phyloP scores from a whole-genome alignment of 2,888 invertebrate species.

The Rhabditophanes sp. region DNA sequence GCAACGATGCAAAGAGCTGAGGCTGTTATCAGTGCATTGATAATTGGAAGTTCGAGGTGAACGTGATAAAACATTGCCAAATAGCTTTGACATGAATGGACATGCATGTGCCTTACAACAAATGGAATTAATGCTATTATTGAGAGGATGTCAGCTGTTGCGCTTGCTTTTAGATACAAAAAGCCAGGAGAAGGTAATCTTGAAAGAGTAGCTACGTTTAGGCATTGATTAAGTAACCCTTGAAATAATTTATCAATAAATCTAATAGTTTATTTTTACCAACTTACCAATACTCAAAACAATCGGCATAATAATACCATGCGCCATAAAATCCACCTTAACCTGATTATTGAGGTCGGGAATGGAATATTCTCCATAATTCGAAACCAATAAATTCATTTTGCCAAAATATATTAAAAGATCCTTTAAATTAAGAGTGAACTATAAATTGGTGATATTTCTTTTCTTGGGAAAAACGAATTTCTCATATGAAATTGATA shows the following conservation, averaged over 20 bases:
- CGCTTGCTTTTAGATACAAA: conserved; percentile 52
- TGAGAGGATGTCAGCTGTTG: conserved; percentile 60
- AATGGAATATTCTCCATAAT: too few species aligned
- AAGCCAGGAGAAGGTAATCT: conserved; percentile 29
- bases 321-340: conserved; percentile 30
- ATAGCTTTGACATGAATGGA: conserved; percentile 45
- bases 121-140: conserved; percentile 55
- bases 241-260: conserved; percentile 4
- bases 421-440: too few species aligned
- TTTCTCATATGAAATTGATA: too few species aligned
- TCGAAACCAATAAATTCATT: too few species aligned
- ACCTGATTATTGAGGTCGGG: too few species aligned
- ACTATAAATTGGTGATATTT: too few species aligned
- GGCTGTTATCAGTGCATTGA: conserved; percentile 48
- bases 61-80: conserved; percentile 52
- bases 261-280: neutral
- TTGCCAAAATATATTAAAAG: too few species aligned
- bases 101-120: conserved; percentile 24
- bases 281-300: conserved; percentile 23
- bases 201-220: conserved; percentile 41
- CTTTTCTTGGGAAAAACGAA: too few species aligned
- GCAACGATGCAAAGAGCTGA: conserved; percentile 49
- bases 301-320: conserved; percentile 31
- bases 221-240: conserved; percentile 41
- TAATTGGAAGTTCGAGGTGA: conserved; percentile 47